Conservation (phyloP, 2,113 vertebrate genomes). For the Conger conger region DNA sequence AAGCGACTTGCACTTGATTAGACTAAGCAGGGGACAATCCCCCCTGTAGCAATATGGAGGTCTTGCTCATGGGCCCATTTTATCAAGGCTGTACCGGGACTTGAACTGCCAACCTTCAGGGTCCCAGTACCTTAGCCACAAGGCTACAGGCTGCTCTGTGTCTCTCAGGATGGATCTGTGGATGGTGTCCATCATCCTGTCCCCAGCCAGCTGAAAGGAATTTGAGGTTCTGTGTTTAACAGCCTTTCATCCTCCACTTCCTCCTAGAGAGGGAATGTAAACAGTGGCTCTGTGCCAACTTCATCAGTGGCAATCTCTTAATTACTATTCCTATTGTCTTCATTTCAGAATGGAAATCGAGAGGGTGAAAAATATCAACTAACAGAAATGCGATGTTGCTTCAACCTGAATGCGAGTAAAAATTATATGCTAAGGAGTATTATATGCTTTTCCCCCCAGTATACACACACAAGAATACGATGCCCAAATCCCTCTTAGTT, state of each 20-base stretch:
- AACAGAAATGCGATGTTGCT: background rate
- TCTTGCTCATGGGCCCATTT: no score
- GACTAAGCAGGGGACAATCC: no score
- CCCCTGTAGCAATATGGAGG: no score
- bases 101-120: no score
- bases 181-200: slow-evolving; percentile 65
- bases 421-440: background rate
- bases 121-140: no score
- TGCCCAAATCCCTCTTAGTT: slow-evolving; percentile 33
- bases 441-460: no score
- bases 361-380: slow-evolving; percentile 55
- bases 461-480: background rate
- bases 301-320: slow-evolving; percentile 43
- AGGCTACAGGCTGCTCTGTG: no score
- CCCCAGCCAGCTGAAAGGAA: slow-evolving; percentile 74
- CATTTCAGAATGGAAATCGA: slow-evolving; percentile 33
- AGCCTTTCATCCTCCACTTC: slow-evolving; percentile 86
- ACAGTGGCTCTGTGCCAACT: slow-evolving; percentile 81
- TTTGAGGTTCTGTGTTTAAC: slow-evolving; percentile 72
- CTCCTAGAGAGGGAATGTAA: slow-evolving; percentile 91
- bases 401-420: background rate
- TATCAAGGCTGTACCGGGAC: no score
- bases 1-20: no score
- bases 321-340: slow-evolving; percentile 44
- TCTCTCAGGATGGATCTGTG: slow-evolving; percentile 5